Evolutionary conservation across 2,113 vertebrate species (phyloP).

Genomic region (Clarias macrocephalus): DNA sequence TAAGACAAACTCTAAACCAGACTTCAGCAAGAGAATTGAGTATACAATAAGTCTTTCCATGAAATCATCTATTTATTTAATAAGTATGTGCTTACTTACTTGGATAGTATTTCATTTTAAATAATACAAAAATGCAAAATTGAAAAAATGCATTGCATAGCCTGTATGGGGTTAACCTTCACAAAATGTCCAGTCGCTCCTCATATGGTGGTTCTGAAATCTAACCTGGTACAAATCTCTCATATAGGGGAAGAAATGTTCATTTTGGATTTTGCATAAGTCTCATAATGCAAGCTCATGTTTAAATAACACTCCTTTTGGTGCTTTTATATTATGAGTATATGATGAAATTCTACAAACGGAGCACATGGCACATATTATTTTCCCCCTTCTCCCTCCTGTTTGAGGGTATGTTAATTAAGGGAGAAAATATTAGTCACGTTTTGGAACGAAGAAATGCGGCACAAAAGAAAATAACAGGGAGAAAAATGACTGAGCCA

Average conservation of each 20-base stretch:
- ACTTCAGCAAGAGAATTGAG: not conserved
- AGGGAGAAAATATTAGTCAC: constrained; percentile 72
- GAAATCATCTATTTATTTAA: not conserved
- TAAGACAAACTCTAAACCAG: not conserved
- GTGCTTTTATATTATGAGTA: constrained; percentile 1
- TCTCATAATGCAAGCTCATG: constrained; percentile 14
- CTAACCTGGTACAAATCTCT: not conserved
- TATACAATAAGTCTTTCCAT: not conserved
- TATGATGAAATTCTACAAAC: constrained; percentile 36
- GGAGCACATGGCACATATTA: constrained; percentile 53
- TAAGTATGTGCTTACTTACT: not conserved
- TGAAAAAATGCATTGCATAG: not conserved
- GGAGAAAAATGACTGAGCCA: constrained; percentile 49
- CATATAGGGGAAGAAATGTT: constrained; percentile 20
- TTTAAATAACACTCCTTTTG: constrained; percentile 27
- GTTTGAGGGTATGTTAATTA: constrained; percentile 52
- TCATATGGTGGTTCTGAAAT: not conserved
- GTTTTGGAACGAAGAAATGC: constrained; percentile 56
- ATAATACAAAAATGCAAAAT: not conserved
- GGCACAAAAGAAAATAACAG: constrained; percentile 60
- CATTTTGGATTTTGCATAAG: constrained; percentile 19
- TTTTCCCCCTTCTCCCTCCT: constrained; percentile 34
- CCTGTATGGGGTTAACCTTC: not conserved
- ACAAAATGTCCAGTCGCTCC: not conserved
- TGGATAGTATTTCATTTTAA: not conserved